Base-by-base conservation (phyloP, 2,888 invertebrate species). In the Aethes cnicana region DNA sequence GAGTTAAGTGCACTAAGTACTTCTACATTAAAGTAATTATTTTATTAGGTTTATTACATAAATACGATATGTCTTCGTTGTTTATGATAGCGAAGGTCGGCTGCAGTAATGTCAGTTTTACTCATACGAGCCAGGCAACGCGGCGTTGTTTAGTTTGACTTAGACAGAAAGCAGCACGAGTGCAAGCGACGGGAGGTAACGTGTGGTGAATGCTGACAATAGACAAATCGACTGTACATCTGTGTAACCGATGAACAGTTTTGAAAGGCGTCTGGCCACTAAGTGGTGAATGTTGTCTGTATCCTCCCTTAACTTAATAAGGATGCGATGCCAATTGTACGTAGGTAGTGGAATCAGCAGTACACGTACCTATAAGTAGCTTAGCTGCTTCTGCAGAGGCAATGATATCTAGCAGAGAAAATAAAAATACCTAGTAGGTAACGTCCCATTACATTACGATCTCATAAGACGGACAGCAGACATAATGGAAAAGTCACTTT, bases 131-230 rank as follows among this genome's bases (percentile, higher is more conserved):
- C 57, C 61, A 61, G 56, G 66, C 63, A 71, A 64, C 62, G 64
- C 28, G 59, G 62, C 66, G 69, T 77, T 79, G 75, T 82, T 80
- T 77, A 74, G 79, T 80, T 78, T 74, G 74, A 77, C 71, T 79
- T 69, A 71, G 66, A 14, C n/a, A 11, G 16, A 17, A 17, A 1
- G 23, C 18, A 44, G 44, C 11, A 25, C 20, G 39, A 37, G 21
- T 6, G 18, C 25, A 20, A 14, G 39, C 32, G 44, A 32, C 12
- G 12, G 20, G 44, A 43, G 32, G n/a, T 8, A 16, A 5, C 6
- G 23, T 3, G 7, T 7, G 36, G 46, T 6, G 9, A 2, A 5
- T 26, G 12, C 14, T 43, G 37, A 23, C 30, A 28, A 30, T 8
- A 16, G 11, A 17, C 12, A 37, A 47, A 37, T 47, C 23, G 37